A percentile compares a stretch with the other conserved stretches of the same genome.
Evolutionary conservation across 2,113 vertebrate genomes (phyloP).

Genomic region (Phycodurus eques): DNA sequence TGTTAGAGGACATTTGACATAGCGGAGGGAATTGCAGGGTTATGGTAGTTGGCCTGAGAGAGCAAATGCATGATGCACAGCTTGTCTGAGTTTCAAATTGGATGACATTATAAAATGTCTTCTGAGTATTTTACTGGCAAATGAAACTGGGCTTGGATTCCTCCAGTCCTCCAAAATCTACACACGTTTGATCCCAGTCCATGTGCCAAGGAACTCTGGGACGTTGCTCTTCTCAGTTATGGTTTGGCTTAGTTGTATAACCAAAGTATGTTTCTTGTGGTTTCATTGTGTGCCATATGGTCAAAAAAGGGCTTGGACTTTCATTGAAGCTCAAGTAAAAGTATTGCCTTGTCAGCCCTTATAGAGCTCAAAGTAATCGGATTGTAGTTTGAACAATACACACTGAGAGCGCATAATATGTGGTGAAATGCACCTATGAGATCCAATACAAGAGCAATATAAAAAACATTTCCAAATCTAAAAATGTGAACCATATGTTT

Average conservation of each 20-base stretch:
- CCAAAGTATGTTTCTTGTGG: slow-evolving; percentile 36
- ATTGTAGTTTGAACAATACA: slow-evolving; percentile 39
- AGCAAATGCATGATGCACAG: slow-evolving; percentile 42
- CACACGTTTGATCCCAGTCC: slow-evolving; percentile 36
- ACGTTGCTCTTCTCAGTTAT: slow-evolving; percentile 46
- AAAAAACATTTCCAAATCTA: too few species aligned
- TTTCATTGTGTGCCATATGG: slow-evolving; percentile 46
- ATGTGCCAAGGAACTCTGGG: slow-evolving; percentile 39
- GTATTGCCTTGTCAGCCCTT: slow-evolving; percentile 30
- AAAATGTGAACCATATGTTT: too few species aligned
- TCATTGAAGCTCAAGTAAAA: slow-evolving; percentile 40
- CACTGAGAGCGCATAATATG: background rate
- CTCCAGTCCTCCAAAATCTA: slow-evolving; percentile 23
- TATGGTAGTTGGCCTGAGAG: slow-evolving; percentile 32
- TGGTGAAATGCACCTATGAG: too few species aligned
- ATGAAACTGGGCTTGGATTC: slow-evolving; percentile 29
- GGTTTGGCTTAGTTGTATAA: slow-evolving; percentile 49
- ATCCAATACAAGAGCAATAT: too few species aligned
- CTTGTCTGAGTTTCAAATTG: slow-evolving; percentile 1
- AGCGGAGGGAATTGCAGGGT: slow-evolving; percentile 17
- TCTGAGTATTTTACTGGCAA: slow-evolving; percentile 40
- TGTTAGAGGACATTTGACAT: slow-evolving; percentile 35
- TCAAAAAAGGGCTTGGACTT: slow-evolving; percentile 43
- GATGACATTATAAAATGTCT: slow-evolving; percentile 24
- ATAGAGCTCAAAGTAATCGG: slow-evolving; percentile 21